Evolutionary conservation across 2,888 invertebrate genomes (phyloP).

Genomic region (Aradus depressus): DNA sequence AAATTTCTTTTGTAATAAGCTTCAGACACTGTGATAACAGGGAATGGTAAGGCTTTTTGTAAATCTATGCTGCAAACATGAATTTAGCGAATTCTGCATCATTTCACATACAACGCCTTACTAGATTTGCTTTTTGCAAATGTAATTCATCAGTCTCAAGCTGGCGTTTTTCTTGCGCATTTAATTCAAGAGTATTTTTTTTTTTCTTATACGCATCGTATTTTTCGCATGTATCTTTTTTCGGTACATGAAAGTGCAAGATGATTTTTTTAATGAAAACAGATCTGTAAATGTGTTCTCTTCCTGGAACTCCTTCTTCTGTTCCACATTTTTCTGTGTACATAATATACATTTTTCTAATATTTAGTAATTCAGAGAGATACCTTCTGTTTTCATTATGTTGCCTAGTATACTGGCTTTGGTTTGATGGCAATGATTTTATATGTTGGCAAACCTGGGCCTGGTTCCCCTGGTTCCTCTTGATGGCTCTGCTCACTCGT

Average conservation of each 20-base stretch:
- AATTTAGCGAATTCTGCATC: background rate
- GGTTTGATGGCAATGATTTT: background rate
- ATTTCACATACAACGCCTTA: background rate
- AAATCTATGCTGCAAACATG: background rate
- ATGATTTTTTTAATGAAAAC: background rate
- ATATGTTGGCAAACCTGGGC: background rate
- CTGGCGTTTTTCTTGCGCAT: background rate
- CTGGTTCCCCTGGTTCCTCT: background rate
- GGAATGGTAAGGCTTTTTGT: conserved; percentile 1
- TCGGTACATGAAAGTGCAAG: background rate
- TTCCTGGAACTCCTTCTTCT: background rate
- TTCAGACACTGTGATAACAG: background rate
- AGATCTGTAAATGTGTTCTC: background rate
- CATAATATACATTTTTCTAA: background rate
- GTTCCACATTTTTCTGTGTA: background rate
- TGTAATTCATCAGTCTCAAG: background rate
- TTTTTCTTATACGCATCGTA: background rate
- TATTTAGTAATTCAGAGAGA: background rate
- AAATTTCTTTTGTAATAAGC: background rate
- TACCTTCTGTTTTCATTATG: background rate
- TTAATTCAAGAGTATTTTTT: background rate
- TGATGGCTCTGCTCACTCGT: background rate
- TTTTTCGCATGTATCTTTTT: conserved; percentile 5
- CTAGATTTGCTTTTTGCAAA: background rate
- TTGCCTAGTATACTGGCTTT: background rate